Base-by-base conservation (phyloP, 2,113 vertebrate genomes). In the Okapia johnstoni region DNA sequence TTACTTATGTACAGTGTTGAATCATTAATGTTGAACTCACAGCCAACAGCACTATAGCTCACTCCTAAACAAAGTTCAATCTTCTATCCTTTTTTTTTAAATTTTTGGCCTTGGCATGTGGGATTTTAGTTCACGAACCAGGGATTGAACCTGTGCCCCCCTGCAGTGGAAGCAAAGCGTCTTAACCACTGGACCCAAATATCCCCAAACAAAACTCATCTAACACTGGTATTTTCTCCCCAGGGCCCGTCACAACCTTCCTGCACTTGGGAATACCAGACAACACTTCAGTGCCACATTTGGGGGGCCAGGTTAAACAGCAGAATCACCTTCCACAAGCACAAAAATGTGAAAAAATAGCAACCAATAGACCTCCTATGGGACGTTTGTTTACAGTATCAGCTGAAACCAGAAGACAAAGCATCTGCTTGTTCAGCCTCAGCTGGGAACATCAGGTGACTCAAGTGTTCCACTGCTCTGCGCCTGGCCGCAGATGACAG, bases 381-480 rank as follows among this genome's bases (percentile, higher is more conserved):
- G 85, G 88, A 93, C 36, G 0, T 4, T 13, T 23, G 15, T 76
- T 95, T 50, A n/a, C 15, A 55, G 85, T 8, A 30, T 1, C 25
- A n/a, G 25, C 23, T 55, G 58, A 30, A 76, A 55, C 61, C 14
- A 23, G 54, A 19, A 46, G 87, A 36, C 55, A 17, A 84, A 15
- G 57, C 4, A 8, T 17, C 16, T 0, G 43, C 36, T 93, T 16
- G 17, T 11, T 52, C 57, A 43, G 0, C 10, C 21, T 92, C 50
- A 30, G 90, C 61, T 26, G 26, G 26, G 46, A 25, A 52, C 1
- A 0, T 15, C 1, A 3, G 33, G 46, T 0, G 7, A 30, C 54
- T 58, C 8, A 33, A 3, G 5, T 8, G 16, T 46, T 36, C 15
- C 6, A 2, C 7, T 52, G 26, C 43, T 13, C 52, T 89, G 28